Percentiles rank a stretch among this genome's conserved stretches.
Conservation (phyloP, 2,888 invertebrate genomes). For the Coelinius sp. region DNA sequence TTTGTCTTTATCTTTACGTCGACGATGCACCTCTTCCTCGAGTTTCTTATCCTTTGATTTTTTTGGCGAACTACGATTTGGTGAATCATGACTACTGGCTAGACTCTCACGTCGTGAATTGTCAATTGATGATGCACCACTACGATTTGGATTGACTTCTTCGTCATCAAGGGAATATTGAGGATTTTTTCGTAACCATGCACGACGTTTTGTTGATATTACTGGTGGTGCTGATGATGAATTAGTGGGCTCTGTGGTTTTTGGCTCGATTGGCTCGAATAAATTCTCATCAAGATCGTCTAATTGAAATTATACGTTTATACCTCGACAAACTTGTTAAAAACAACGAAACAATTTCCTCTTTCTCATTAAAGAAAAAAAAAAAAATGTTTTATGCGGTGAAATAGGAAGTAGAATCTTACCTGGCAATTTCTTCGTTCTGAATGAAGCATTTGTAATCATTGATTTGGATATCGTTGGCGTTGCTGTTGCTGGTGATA, state of each 20-base stretch:
- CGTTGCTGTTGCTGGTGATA: slow-evolving; percentile 82
- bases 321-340: slow-evolving; percentile 8
- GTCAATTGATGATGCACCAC: slow-evolving; percentile 59
- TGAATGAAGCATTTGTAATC: slow-evolving; percentile 98
- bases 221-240: slow-evolving; percentile 37
- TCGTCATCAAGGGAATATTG: slow-evolving; percentile 62
- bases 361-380: background rate
- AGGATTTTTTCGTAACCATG: slow-evolving; percentile 64
- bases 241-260: slow-evolving; percentile 50
- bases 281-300: slow-evolving; percentile 70
- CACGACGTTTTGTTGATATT: slow-evolving; percentile 54
- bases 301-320: slow-evolving; percentile 49
- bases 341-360: background rate
- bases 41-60: slow-evolving; percentile 55
- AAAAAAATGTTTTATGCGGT: background rate
- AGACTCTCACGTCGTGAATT: slow-evolving; percentile 62
- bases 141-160: slow-evolving; percentile 47
- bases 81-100: slow-evolving; percentile 62
- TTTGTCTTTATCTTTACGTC: slow-evolving; percentile 57
- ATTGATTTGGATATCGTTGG: slow-evolving; percentile 91
- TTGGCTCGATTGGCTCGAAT: slow-evolving; percentile 57
- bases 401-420: background rate
- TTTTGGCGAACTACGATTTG: slow-evolving; percentile 61
- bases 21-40: slow-evolving; percentile 49
- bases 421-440: slow-evolving; percentile 97